These are phyloP conservation scores for Heliconius charithonia DNA, from an alignment of 2,888 invertebrate species.

Conservation along the genomic window DNA sequence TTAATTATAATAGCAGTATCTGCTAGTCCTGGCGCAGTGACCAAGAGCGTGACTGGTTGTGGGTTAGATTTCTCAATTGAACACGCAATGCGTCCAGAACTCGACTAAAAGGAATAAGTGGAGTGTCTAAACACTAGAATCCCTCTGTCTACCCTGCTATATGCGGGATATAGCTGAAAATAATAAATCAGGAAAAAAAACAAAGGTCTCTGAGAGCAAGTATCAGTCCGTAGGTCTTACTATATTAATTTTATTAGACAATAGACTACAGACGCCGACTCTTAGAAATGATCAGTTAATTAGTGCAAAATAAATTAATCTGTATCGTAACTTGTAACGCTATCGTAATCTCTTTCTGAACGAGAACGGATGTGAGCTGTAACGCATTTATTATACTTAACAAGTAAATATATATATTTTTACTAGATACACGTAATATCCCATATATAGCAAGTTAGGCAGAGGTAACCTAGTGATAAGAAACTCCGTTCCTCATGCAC, in stretches of 20 bases:
- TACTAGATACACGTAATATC: neutral
- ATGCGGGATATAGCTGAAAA: neutral
- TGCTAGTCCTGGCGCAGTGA: too few relatives aligned
- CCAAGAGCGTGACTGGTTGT: neutral
- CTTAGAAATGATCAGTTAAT: neutral
- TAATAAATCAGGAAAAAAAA: neutral
- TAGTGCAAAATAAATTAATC: neutral
- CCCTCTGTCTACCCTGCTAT: neutral
- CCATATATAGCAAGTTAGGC: too few relatives aligned
- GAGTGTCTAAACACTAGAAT: neutral
- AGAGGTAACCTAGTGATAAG: too few relatives aligned
- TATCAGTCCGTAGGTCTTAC: too few relatives aligned
- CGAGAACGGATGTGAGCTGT: conserved; percentile 1
- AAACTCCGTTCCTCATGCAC: too few relatives aligned
- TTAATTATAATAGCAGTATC: too few relatives aligned
- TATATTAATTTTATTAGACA: neutral
- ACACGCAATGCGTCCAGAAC: too few relatives aligned
- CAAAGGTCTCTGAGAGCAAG: too few relatives aligned
- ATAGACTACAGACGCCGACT: neutral
- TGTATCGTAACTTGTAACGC: conserved; percentile 20
- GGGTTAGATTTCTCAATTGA: neutral
- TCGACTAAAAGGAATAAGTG: too few relatives aligned
- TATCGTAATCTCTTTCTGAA: conserved; percentile 26
- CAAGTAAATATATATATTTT: neutral
- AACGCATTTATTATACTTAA: neutral